Percentiles rank a stretch among this genome's conserved stretches.
phyloP scores from a whole-genome alignment of 2,113 vertebrate genomes.

The Cynocephalus volans region DNA sequence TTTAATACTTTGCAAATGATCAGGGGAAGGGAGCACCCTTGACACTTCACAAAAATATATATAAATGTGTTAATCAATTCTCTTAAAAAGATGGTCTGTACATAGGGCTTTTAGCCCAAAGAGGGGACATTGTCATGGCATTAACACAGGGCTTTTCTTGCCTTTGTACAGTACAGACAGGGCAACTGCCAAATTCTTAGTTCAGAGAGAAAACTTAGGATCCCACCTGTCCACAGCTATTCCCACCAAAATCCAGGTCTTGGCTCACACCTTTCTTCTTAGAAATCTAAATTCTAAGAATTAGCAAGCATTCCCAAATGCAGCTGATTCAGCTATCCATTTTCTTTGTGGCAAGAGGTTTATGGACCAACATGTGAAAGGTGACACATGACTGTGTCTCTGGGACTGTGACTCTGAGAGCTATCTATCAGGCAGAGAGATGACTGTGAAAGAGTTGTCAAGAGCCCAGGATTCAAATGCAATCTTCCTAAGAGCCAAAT shows the following conservation, averaged over 20 bases:
- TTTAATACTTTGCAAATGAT: not conserved
- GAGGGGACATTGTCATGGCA: no score
- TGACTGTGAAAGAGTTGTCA: not conserved
- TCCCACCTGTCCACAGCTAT: not conserved
- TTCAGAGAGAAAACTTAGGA: not conserved
- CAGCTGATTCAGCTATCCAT: not conserved
- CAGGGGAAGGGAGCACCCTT: no score
- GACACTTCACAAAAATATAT: not conserved
- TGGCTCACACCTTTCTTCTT: not conserved
- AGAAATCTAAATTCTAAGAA: not conserved
- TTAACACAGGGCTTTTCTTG: not conserved
- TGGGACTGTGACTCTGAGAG: not conserved
- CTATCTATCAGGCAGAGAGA: not conserved
- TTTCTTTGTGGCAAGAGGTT: accelerated
- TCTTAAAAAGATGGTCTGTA: no score
- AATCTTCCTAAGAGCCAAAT: not conserved
- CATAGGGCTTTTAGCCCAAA: not conserved
- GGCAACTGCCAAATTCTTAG: accelerated
- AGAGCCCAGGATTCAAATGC: not conserved
- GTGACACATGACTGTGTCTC: no score
- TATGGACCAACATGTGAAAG: not conserved
- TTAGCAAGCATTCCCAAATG: not conserved
- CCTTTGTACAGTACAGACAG: not conserved
- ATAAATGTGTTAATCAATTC: not conserved
- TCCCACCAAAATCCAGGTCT: not conserved